A percentile compares a stretch with the other conserved stretches of the same genome.
Conservation (phyloP, 1,140 invertebrate genomes). For the Lanistes nyassanus region DNA sequence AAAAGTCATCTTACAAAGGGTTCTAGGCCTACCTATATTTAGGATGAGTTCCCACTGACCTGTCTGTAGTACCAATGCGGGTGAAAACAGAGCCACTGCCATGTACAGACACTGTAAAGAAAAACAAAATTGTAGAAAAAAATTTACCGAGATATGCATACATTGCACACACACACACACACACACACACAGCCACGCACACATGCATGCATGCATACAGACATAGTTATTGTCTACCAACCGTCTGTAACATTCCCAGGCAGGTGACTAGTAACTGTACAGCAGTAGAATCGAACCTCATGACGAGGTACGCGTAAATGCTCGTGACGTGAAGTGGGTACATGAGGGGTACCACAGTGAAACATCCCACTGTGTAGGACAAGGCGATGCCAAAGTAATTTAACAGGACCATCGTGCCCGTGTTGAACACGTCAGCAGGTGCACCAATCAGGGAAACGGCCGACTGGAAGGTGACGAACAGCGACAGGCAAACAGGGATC, state of each 20-base stretch:
- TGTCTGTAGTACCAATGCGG: slow-evolving; percentile 88
- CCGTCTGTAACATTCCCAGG: slow-evolving; percentile 42
- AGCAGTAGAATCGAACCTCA: slow-evolving; percentile 43
- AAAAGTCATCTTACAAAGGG: no score
- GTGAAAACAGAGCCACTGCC: slow-evolving; percentile 90
- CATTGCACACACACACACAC: neutral
- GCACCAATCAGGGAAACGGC: slow-evolving; percentile 67
- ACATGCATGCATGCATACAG: slow-evolving; percentile 1
- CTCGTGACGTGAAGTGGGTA: slow-evolving; percentile 59
- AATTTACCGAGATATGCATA: no score
- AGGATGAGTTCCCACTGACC: no score
- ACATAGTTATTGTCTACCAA: neutral
- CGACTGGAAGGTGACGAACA: slow-evolving; percentile 75
- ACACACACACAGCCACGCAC: slow-evolving; percentile 5
- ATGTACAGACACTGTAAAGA: slow-evolving; percentile 82
- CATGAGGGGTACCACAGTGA: slow-evolving; percentile 57
- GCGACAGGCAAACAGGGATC: slow-evolving; percentile 59
- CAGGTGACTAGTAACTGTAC: slow-evolving; percentile 39
- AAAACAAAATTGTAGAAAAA: slow-evolving; percentile 4
- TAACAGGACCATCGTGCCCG: slow-evolving; percentile 40
- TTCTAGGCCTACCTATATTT: no score
- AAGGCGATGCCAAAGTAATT: slow-evolving; percentile 38
- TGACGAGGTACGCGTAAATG: slow-evolving; percentile 77
- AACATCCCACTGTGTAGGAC: slow-evolving; percentile 42
- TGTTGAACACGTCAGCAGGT: slow-evolving; percentile 56